Evolutionary conservation across 2,113 vertebrate genomes (phyloP).

Genomic region (Serilophus lunatus): DNA sequence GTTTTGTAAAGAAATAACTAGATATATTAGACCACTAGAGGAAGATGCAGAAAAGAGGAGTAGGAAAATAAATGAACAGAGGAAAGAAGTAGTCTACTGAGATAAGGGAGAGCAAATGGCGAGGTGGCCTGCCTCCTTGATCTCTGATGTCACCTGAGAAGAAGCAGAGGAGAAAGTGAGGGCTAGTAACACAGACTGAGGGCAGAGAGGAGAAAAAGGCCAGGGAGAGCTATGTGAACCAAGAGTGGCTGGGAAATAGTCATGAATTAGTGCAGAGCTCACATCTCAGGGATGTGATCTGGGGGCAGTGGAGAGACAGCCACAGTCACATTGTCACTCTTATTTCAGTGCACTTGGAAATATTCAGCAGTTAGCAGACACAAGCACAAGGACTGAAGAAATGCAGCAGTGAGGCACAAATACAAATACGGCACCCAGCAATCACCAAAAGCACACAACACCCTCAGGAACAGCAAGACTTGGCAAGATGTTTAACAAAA

Average conservation of each 20-base stretch:
- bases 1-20: neutral
- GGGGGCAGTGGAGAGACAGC: neutral
- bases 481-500: conserved; percentile 9
- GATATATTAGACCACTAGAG: neutral
- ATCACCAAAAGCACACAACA: neutral
- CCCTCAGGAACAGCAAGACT: neutral
- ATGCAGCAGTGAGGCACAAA: neutral
- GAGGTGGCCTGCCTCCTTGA: neutral
- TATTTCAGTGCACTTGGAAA: neutral
- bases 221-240: neutral
- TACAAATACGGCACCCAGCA: neutral
- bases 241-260: neutral
- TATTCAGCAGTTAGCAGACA: neutral
- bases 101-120: neutral
- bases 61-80: neutral
- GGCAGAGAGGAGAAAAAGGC: neutral
- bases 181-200: neutral
- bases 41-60: neutral
- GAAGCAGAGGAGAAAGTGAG: neutral
- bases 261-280: neutral
- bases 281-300: neutral
- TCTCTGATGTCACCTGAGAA: neutral
- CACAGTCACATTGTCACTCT: fast-evolving
- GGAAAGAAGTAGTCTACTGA: neutral
- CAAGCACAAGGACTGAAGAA: neutral